A percentile compares a stretch with the other conserved stretches of the same genome.
These are phyloP conservation scores for Microctenopoma lineatum DNA, from an alignment of 2,797 vertebrate genomes.

Conservation along the genomic window DNA sequence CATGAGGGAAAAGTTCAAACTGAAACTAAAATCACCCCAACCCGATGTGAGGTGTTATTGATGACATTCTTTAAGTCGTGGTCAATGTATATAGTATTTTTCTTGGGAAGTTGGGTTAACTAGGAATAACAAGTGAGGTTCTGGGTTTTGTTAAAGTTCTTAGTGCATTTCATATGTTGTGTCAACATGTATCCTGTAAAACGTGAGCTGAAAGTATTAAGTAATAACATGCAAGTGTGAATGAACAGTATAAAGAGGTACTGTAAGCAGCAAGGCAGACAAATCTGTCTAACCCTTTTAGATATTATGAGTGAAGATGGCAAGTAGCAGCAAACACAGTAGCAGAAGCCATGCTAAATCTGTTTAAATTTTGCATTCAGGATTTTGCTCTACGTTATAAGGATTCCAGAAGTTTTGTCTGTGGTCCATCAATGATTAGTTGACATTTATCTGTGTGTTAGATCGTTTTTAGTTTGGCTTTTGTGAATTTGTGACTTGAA, in stretches of 20 bases:
- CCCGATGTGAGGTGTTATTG: slow-evolving; percentile 63
- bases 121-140: slow-evolving; percentile 57
- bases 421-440: slow-evolving; percentile 14
- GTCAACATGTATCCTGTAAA: slow-evolving; percentile 35
- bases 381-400: slow-evolving; percentile 45
- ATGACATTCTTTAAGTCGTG: slow-evolving; percentile 77
- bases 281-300: slow-evolving; percentile 81
- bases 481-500: slow-evolving; percentile 56
- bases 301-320: slow-evolving; percentile 80
- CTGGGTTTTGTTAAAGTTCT: slow-evolving; percentile 59
- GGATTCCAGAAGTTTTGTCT: slow-evolving; percentile 32
- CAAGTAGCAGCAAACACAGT: slow-evolving; percentile 89
- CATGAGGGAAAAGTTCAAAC: slow-evolving; percentile 50
- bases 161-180: slow-evolving; percentile 73
- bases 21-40: slow-evolving; percentile 56
- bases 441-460: slow-evolving; percentile 17
- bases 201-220: slow-evolving; percentile 37
- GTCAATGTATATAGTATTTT: slow-evolving; percentile 51
- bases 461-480: slow-evolving; percentile 40
- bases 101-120: slow-evolving; percentile 23
- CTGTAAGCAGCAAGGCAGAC: slow-evolving; percentile 88
- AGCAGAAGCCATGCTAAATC: slow-evolving; percentile 89
- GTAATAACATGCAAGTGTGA: slow-evolving; percentile 55
- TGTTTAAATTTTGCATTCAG: slow-evolving; percentile 51
- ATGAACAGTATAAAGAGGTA: slow-evolving; percentile 80